phyloP scores from a whole-genome alignment of 2,888 invertebrate species.

The Escarpia spicata region DNA sequence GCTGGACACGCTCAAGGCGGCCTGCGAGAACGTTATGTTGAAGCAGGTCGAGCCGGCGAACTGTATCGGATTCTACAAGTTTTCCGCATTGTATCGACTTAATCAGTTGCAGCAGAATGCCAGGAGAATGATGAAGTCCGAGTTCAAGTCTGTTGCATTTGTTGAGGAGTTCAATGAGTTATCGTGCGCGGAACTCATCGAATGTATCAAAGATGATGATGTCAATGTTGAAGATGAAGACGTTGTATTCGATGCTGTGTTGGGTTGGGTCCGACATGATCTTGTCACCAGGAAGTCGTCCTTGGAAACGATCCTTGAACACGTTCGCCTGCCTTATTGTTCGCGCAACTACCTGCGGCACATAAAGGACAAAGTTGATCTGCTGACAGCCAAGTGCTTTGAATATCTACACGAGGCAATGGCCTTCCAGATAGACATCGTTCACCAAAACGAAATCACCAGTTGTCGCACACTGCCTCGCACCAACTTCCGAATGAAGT shows the following conservation, averaged over 20 bases:
- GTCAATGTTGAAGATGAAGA: constrained; percentile 36
- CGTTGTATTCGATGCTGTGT: constrained; percentile 36
- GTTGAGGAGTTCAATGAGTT: constrained; percentile 34
- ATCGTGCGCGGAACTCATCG: constrained; percentile 34
- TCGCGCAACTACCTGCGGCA: constrained; percentile 35
- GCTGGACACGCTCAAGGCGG: constrained; percentile 26
- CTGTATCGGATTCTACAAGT: constrained; percentile 38
- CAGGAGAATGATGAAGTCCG: constrained; percentile 30
- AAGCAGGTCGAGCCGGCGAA: constrained; percentile 38
- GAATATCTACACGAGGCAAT: constrained; percentile 33
- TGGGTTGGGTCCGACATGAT: constrained; percentile 32
- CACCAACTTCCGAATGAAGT: constrained; percentile 17
- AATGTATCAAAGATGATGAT: constrained; percentile 36
- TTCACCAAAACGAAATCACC: no score
- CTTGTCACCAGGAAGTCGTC: constrained; percentile 1
- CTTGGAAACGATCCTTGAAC: constrained; percentile 22
- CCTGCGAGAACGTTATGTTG: constrained; percentile 37
- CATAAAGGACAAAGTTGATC: constrained; percentile 23
- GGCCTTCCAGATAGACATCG: constrained; percentile 20
- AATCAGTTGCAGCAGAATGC: constrained; percentile 30
- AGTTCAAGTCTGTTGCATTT: constrained; percentile 35
- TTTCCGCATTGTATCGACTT: constrained; percentile 34
- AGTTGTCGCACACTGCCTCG: constrained; percentile 29
- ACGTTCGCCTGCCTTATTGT: constrained; percentile 37
- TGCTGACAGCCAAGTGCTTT: constrained; percentile 25